Conservation (phyloP, 2,113 vertebrate genomes). For the Australoheros scitulus region DNA sequence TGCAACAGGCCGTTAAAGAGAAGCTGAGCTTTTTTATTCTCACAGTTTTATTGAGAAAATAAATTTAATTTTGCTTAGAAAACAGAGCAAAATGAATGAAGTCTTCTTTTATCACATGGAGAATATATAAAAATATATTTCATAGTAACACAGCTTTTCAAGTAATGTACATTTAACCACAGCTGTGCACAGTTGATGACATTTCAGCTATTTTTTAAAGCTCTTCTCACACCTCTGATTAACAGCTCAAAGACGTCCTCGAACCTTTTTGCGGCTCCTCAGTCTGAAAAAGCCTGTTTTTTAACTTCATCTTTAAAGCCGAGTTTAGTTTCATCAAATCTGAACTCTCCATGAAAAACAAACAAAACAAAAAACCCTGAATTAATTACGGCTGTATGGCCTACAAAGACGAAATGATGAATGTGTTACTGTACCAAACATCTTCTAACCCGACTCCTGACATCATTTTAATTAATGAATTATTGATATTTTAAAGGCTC, state of each 20-base stretch:
- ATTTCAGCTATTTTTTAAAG: neutral
- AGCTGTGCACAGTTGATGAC: neutral
- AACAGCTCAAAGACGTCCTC: too few species aligned
- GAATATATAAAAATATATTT: neutral
- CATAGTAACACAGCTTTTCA: neutral
- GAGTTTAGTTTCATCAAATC: too few species aligned
- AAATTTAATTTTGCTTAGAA: neutral
- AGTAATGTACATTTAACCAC: neutral
- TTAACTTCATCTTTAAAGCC: too few species aligned
- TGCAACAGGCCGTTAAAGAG: neutral
- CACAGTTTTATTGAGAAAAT: neutral
- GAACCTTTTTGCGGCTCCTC: too few species aligned
- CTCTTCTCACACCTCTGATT: too few species aligned
- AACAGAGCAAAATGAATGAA: neutral
- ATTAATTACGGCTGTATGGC: neutral
- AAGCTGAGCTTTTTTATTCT: neutral
- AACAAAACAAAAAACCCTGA: too few species aligned
- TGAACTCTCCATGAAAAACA: too few species aligned
- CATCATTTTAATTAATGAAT: too few species aligned
- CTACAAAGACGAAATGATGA: too few species aligned
- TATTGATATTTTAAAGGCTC: neutral
- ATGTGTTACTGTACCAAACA: too few species aligned
- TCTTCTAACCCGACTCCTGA: too few species aligned
- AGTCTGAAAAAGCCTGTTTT: too few species aligned
- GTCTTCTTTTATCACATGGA: neutral